Evolutionary conservation across 2,113 vertebrate species (phyloP).

Genomic region (Diphyllodes magnificus): DNA sequence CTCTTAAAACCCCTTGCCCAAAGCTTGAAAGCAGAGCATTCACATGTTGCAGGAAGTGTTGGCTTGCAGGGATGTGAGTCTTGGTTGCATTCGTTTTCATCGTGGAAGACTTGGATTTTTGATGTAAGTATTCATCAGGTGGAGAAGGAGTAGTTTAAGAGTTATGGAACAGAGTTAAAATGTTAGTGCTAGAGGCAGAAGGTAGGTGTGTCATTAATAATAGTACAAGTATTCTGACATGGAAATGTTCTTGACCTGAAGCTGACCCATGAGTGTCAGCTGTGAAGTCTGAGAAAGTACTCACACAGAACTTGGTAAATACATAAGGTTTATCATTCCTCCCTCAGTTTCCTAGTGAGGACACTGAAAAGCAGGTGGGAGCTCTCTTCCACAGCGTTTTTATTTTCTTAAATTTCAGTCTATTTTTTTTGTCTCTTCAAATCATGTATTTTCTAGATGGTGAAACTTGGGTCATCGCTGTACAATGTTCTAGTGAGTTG

Average conservation of each 20-base stretch:
- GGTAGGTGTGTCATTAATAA: background rate
- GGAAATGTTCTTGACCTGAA: background rate
- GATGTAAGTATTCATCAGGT: background rate
- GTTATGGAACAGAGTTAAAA: background rate
- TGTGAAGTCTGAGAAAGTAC: background rate
- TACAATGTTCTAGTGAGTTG: background rate
- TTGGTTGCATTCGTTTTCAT: background rate
- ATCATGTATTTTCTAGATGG: background rate
- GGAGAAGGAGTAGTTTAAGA: background rate
- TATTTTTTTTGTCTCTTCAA: background rate
- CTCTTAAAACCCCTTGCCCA: background rate
- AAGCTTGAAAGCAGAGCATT: background rate
- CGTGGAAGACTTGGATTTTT: background rate
- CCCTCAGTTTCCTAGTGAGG: background rate
- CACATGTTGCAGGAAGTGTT: background rate
- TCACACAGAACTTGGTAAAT: background rate
- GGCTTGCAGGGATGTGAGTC: background rate
- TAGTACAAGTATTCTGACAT: background rate
- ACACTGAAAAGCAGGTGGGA: background rate
- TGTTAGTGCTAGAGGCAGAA: background rate
- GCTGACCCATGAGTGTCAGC: background rate
- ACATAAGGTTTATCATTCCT: background rate
- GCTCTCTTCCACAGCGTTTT: background rate
- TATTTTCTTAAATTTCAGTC: background rate
- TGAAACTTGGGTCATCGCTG: background rate